Percentiles rank a stretch among this genome's conserved stretches.
These are phyloP conservation scores for human DNA, from an alignment of 2,113 vertebrate genomes.

Conservation along the genomic window DNA sequence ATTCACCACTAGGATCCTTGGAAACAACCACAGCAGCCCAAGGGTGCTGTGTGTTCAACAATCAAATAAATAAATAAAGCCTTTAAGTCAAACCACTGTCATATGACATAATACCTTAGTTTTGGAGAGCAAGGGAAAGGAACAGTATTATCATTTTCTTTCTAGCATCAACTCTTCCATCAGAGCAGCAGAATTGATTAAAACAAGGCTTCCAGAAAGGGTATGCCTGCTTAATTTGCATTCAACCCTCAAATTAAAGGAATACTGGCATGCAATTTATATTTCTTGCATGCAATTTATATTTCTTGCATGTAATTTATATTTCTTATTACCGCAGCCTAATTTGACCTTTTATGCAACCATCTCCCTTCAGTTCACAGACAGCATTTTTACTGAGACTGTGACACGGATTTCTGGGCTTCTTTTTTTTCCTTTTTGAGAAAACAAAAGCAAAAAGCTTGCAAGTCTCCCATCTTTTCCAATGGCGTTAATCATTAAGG, in stretches of 20 bases:
- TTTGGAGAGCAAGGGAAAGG: background rate
- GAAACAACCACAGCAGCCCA: background rate
- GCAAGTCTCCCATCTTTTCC: background rate
- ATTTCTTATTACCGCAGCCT: constrained; percentile 69
- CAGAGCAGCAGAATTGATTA: constrained; percentile 69
- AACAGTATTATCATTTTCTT: constrained; percentile 44
- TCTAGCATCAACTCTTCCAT: constrained; percentile 37
- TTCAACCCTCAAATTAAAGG: constrained; percentile 74
- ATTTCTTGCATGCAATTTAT: no score
- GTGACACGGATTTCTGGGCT: background rate
- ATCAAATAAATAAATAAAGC: background rate
- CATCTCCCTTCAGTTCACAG: constrained; percentile 41
- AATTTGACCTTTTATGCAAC: constrained; percentile 70
- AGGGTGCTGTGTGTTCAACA: background rate
- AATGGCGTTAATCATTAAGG: background rate
- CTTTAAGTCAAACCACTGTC: background rate
- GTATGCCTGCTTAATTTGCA: constrained; percentile 74
- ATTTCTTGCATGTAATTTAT: background rate
- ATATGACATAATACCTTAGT: background rate
- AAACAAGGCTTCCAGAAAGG: constrained; percentile 71
- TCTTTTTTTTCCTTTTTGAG: background rate
- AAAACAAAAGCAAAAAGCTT: background rate
- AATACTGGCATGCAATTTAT: constrained; percentile 66
- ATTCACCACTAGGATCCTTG: background rate
- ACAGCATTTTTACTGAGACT: background rate